These are phyloP conservation scores for Drosophila pseudotalamancana DNA, from an alignment of 2,888 invertebrate genomes.

Conservation along the genomic window DNA sequence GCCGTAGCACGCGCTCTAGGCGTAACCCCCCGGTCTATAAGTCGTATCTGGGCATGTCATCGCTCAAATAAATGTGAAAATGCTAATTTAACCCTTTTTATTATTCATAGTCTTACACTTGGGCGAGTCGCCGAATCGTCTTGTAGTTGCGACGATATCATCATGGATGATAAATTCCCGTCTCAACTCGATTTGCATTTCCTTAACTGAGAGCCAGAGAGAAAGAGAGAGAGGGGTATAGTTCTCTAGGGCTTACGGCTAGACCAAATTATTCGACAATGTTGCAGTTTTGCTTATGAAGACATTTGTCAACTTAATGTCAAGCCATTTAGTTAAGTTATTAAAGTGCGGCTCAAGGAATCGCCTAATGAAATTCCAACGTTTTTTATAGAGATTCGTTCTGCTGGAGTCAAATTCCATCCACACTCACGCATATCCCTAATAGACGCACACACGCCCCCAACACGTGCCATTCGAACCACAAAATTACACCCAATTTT, in stretches of 20 bases:
- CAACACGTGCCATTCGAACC: slow-evolving; percentile 50
- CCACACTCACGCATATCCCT: slow-evolving; percentile 24
- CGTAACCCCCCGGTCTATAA: slow-evolving; percentile 24
- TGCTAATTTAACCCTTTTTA: slow-evolving; percentile 84
- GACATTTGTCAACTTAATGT: slow-evolving; percentile 73
- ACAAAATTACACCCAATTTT: slow-evolving; percentile 45
- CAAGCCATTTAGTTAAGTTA: slow-evolving; percentile 68
- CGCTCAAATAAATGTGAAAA: slow-evolving; percentile 81
- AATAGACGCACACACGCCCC: slow-evolving; percentile 52
- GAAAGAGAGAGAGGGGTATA: slow-evolving; percentile 29
- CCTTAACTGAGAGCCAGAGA: too few relatives aligned
- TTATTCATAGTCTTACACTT: slow-evolving; percentile 82
- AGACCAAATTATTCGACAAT: slow-evolving; percentile 38
- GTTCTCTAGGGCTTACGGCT: slow-evolving; percentile 16
- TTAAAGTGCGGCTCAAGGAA: slow-evolving; percentile 46
- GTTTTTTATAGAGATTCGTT: background rate
- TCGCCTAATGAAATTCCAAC: slow-evolving; percentile 36
- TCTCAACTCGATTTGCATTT: slow-evolving; percentile 74
- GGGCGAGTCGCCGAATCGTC: slow-evolving; percentile 42
- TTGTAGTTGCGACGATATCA: slow-evolving; percentile 43
- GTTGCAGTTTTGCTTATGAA: slow-evolving; percentile 58
- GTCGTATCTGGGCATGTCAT: slow-evolving; percentile 73
- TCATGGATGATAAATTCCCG: slow-evolving; percentile 64
- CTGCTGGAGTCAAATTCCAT: background rate
- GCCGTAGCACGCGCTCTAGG: slow-evolving; percentile 68